phyloP scores from a whole-genome alignment of 1,140 invertebrate species.

The Orius laevigatus region DNA sequence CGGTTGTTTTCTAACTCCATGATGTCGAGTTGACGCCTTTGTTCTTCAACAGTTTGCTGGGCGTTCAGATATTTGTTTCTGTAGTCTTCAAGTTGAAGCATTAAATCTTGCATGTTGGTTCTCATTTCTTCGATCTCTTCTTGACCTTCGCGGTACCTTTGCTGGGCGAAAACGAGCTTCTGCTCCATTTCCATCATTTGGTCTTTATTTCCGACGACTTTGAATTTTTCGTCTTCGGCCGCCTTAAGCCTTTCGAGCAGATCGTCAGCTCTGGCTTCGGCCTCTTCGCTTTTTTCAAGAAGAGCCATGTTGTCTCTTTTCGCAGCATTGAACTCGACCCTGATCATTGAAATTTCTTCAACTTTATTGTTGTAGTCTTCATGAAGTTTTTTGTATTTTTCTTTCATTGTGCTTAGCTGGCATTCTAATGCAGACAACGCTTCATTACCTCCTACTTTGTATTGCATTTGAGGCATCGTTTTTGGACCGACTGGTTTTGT shows the following conservation, averaged over 20 bases:
- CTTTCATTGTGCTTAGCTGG: conserved; percentile 27
- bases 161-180: conserved; percentile 38
- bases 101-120: conserved; percentile 48
- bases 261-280: conserved; percentile 25
- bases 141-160: conserved; percentile 42
- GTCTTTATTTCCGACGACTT: conserved; percentile 36
- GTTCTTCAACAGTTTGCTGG: conserved; percentile 56
- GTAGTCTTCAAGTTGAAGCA: conserved; percentile 52
- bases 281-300: conserved; percentile 12
- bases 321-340: conserved; percentile 10
- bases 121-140: conserved; percentile 50
- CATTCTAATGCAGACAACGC: neutral
- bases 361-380: conserved; percentile 38
- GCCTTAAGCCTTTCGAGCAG: conserved; percentile 26
- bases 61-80: conserved; percentile 53
- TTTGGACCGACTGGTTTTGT: neutral
- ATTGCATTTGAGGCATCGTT: neutral
- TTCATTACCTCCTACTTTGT: neutral
- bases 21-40: conserved; percentile 47
- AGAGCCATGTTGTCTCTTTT: conserved; percentile 4
- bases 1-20: conserved; percentile 58
- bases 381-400: conserved; percentile 35
- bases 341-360: conserved; percentile 11
- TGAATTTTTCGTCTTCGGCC: conserved; percentile 25
- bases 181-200: conserved; percentile 45